Evolutionary conservation across 1,140 invertebrate genomes (phyloP), one percentile per base, ranked within the genome.

Genomic region (Cydia strobilella): DNA sequence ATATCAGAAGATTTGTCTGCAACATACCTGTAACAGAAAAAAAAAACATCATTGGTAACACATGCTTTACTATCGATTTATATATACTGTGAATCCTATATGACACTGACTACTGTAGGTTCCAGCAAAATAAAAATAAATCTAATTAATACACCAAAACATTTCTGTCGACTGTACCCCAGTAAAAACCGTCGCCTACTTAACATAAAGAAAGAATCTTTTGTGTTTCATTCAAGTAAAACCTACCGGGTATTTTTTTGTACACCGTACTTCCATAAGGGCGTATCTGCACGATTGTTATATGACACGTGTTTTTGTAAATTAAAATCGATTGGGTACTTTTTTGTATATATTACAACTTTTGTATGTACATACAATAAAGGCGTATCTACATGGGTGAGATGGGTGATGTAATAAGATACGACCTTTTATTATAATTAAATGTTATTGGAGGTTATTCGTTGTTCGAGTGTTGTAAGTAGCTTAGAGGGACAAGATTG

Each of bases 221-320:
- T 92, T 91, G 87, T 92, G 80, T 85, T 90, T 88, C 81, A 81
- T 90, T 35, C 65, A 86, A 88, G 84, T 88, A 87, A 87, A 87
- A 87, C 87, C 86, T 88, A 89, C 89, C 84, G 84, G 77, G 84
- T 91, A 90, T 90, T 91, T 90, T 77, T 91, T 90, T 91, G 88
- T 86, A 77, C 75, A 89, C 85, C 80, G 79, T 90, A 90, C 86
- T 87, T 83, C 79, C 76, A 23, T 3, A 59, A 59, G 54, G 54
- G 18, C 18, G 54, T 59, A 59, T 59, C 1, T 59, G 3, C 54
- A 23, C 10, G 1, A 12, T 23, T 59, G 54, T 59, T 18, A 20
- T 23, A 59, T 6, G 20, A 23, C 54, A 23, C 20, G 18, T 59
- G 54, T 23, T 59, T 59, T 23, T 20, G 12, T 59, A 23, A 10